Conservation (phyloP, 1,140 invertebrate genomes). For the Drosophila sproati region DNA sequence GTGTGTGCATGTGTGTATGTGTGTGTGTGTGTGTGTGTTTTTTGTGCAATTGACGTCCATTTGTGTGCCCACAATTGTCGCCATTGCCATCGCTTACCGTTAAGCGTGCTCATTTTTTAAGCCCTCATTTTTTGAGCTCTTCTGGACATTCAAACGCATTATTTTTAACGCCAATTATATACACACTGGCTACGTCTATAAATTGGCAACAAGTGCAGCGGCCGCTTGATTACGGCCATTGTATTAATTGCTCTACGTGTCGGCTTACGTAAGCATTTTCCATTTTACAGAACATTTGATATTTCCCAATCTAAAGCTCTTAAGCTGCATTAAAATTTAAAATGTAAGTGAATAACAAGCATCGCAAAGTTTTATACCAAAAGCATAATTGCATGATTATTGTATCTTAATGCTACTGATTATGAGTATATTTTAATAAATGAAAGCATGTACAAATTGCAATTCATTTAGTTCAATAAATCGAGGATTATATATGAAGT, state of each 20-base stretch:
- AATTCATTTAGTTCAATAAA: background rate
- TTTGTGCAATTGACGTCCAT: slow-evolving; percentile 67
- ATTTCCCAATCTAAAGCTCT: slow-evolving; percentile 17
- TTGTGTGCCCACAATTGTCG: slow-evolving; percentile 73
- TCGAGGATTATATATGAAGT: too few relatives aligned
- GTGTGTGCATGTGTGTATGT: slow-evolving; percentile 17
- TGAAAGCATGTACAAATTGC: too few relatives aligned
- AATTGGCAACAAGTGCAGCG: slow-evolving; percentile 67
- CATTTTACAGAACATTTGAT: slow-evolving; percentile 27
- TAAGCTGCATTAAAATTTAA: background rate
- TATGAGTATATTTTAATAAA: background rate
- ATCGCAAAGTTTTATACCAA: background rate
- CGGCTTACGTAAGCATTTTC: slow-evolving; percentile 49
- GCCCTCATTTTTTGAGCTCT: slow-evolving; percentile 54
- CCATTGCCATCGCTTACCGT: slow-evolving; percentile 47
- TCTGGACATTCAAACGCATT: slow-evolving; percentile 68
- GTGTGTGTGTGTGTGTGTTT: background rate
- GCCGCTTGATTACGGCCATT: slow-evolving; percentile 69
- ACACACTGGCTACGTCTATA: slow-evolving; percentile 54
- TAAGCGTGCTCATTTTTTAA: slow-evolving; percentile 65
- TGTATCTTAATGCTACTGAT: background rate
- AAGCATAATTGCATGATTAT: background rate
- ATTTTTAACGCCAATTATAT: slow-evolving; percentile 77
- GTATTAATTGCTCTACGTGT: slow-evolving; percentile 75
- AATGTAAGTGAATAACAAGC: background rate